Base-by-base conservation (phyloP, 2,797 vertebrate genomes). In the Thunnus albacares region DNA sequence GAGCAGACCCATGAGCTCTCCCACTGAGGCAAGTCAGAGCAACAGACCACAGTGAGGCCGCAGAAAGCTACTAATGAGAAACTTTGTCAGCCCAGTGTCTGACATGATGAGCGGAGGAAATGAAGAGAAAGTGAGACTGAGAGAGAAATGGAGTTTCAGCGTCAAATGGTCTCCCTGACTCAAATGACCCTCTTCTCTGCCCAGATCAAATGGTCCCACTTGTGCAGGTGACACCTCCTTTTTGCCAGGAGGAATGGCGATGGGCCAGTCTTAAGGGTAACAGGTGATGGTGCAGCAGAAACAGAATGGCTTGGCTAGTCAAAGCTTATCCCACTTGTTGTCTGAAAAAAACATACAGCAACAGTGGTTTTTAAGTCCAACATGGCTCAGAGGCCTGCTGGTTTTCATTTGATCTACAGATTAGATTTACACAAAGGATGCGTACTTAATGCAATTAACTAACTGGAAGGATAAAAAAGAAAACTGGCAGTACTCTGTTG, bases 1-100 rank as follows among this genome's bases (percentile, higher is more conserved):
- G 76, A 77, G 75, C 55, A 59, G 59, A 51, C 22, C 67, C 43
- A 3, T 66, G 15, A 6, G 13, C 61, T 61, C 77, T 81, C 76
- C 68, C 30, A 38, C 61, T 60, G 78, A 80, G 75, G 47, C 57
- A 33, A 83, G 77, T 72, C 80, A 51, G 77, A 79, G 59, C 63
- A 62, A 67, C 67, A 35, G 71, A 66, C 67, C 30, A 72, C 78
- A 56, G 62, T 43, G 75, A 78, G 47, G 80, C 79, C 64, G 28
- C 0, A 28, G 28, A 78, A 26, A 64, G 79, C 66, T 22, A 17
- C 79, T 89, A 91, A 92, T 90, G 81, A 92, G 89, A 60, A 79
- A 70, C 76, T 86, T 64, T 87, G 80, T 88, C 89, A 87, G 84
- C 66, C 49, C 52, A 11, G 56, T 61, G 69, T 89, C 75, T 75